Base-by-base conservation (phyloP, 2,797 vertebrate species). In the Alectoris magna region DNA sequence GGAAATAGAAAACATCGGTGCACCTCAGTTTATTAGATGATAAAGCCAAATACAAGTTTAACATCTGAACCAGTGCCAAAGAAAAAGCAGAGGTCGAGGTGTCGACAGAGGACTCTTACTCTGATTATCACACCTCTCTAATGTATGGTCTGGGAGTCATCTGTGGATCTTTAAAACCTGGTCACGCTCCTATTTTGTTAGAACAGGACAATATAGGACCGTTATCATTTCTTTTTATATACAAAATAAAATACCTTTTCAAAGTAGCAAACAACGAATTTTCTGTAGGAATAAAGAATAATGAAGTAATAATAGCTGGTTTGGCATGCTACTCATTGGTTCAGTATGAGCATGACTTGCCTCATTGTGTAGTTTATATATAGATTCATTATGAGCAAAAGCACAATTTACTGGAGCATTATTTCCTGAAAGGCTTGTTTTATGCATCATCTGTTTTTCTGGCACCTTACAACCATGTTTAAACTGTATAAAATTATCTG, bases 231-330 rank as follows among this genome's bases (percentile, higher is more conserved):
- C 39, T 84, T 56, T 55, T 24, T 29, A 63, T 80, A n/a, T 34
- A 73, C 36, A 87, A 91, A 93, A 96, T 26, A 80, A 59, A 39
- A 34, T 13, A 34, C 27, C 46, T 71, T 91, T 96, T 92, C 73
- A 41, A 85, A 91, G 75, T 43, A 44, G 27, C 59, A 95, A 91
- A 87, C 10, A 58, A 59, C 15, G 27, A 53, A 74, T 84, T 91
- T 91, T 91, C 72, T 63, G 74, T 87, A 87, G 62, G 41, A 96
- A 97, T 94, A 79, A 90, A 97, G 88, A 97, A 94, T 95, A 96
- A 97, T 94, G 94, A 94, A 78, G 72, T 70, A 96, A 95, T 96
- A 97, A 95, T 66, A 34, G 0, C 66, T 88, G 39, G 26, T 89
- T 91, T 90, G 81, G 69, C 34, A 79, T 0, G 1, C 87, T 84